A percentile compares a stretch with the other conserved stretches of the same genome.
Evolutionary conservation across 2,888 invertebrate genomes (phyloP).

Genomic region (Myopa tessellatipennis): DNA sequence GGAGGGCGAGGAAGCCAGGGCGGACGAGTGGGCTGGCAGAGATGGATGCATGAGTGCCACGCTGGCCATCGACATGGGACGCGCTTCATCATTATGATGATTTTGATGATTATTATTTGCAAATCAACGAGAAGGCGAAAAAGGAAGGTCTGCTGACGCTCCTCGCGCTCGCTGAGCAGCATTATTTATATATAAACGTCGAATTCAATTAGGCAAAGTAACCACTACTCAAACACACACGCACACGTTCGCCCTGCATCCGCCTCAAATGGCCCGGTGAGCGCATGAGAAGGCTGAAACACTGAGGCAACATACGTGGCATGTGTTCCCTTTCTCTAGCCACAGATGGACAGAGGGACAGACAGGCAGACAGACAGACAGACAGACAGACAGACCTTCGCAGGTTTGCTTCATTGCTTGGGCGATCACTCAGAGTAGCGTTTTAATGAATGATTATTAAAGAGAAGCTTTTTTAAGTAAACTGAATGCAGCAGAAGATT

Average conservation of each 20-base stretch:
- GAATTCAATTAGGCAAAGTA: constrained; percentile 22
- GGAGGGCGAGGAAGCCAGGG: background rate
- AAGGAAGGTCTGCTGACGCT: constrained; percentile 2
- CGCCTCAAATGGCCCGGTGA: background rate
- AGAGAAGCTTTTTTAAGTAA: constrained; percentile 12
- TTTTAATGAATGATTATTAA: constrained; percentile 24
- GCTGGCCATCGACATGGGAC: background rate
- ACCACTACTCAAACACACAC: background rate
- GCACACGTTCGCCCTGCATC: no score
- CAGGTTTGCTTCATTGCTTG: background rate
- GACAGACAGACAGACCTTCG: background rate
- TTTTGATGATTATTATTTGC: constrained; percentile 18
- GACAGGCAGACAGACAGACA: background rate
- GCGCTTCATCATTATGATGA: background rate
- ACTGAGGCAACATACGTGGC: background rate
- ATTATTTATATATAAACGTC: constrained; percentile 31
- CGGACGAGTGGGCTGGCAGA: background rate
- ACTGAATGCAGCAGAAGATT: constrained; percentile 10
- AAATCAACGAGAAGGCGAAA: constrained; percentile 20
- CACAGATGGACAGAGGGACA: background rate
- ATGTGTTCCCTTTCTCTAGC: background rate
- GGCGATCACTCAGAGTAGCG: background rate
- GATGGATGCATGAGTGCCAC: constrained; percentile 10
- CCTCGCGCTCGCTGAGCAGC: constrained; percentile 7
- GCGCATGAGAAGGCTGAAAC: background rate